Conservation (phyloP, 2,113 vertebrate species). For the Zosterops hypoxanthus region DNA sequence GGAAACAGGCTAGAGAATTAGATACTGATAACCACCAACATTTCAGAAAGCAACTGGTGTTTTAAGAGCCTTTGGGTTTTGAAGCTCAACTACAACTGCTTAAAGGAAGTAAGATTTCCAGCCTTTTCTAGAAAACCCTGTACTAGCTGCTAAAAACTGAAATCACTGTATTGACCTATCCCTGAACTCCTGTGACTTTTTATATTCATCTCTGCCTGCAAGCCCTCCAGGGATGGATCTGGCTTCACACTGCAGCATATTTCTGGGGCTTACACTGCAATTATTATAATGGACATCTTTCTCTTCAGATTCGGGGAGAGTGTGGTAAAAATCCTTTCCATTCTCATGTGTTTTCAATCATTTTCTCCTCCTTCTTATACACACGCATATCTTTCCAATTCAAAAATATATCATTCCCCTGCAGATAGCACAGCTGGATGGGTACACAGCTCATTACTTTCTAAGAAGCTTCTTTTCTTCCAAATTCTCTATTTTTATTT, state of each 20-base stretch:
- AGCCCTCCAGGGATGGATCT: slow-evolving; percentile 14
- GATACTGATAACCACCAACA: not conserved
- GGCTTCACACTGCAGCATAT: not conserved
- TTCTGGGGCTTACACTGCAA: slow-evolving; percentile 5
- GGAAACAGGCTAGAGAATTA: not conserved
- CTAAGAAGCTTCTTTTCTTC: slow-evolving; percentile 14
- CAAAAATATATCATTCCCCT: not conserved
- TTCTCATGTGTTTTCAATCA: not conserved
- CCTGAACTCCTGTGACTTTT: slow-evolving; percentile 1
- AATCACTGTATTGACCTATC: slow-evolving; percentile 5
- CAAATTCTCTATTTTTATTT: not conserved
- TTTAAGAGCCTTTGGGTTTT: not conserved
- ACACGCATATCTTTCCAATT: not conserved
- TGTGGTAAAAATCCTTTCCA: not conserved
- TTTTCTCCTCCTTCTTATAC: not conserved
- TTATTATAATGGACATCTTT: slow-evolving; percentile 21
- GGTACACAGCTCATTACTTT: not conserved
- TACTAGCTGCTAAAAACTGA: not conserved
- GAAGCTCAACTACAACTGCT: not conserved
- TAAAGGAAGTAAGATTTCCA: slow-evolving; percentile 9
- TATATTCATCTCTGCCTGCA: not conserved
- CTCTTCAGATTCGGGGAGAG: not conserved
- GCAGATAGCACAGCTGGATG: slow-evolving; percentile 22
- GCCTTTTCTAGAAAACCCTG: not conserved
- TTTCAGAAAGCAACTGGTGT: not conserved